Percentiles rank a stretch among this genome's conserved stretches.
Evolutionary conservation across 2,888 invertebrate genomes (phyloP).

Genomic region (Linyphia triangularis): DNA sequence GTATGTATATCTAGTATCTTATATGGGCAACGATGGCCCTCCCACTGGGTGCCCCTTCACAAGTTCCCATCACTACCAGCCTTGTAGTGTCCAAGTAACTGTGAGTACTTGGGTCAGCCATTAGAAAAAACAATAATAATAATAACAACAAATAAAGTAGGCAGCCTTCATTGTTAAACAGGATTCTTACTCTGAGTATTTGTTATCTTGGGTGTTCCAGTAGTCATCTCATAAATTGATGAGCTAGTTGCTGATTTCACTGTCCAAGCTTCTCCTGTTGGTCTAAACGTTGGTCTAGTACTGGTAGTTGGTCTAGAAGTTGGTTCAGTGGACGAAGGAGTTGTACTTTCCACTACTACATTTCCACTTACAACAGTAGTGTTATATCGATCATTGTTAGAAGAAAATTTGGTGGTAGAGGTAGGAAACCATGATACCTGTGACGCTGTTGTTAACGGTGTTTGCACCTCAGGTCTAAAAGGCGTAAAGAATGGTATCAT

Average conservation of each 20-base stretch:
- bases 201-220: background rate
- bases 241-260: background rate
- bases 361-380: conserved; percentile 3
- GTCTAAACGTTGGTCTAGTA: background rate
- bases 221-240: too few relatives aligned
- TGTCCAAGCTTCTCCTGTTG: background rate
- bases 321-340: background rate
- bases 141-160: too few relatives aligned
- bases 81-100: too few relatives aligned
- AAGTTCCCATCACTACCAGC: too few relatives aligned
- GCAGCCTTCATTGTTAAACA: too few relatives aligned
- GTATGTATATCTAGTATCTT: too few relatives aligned
- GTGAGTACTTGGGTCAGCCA: too few relatives aligned
- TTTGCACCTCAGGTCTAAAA: background rate
- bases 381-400: background rate
- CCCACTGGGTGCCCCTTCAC: too few relatives aligned
- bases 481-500: conserved; percentile 41
- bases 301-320: background rate
- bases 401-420: background rate
- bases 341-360: background rate
- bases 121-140: too few relatives aligned
- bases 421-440: conserved; percentile 19
- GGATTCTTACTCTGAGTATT: too few relatives aligned
- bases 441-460: background rate
- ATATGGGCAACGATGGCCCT: too few relatives aligned